Percentiles rank a stretch among this genome's conserved stretches.
These are phyloP conservation scores for Artibeus lituratus DNA, from an alignment of 2,797 vertebrate species.

Conservation along the genomic window DNA sequence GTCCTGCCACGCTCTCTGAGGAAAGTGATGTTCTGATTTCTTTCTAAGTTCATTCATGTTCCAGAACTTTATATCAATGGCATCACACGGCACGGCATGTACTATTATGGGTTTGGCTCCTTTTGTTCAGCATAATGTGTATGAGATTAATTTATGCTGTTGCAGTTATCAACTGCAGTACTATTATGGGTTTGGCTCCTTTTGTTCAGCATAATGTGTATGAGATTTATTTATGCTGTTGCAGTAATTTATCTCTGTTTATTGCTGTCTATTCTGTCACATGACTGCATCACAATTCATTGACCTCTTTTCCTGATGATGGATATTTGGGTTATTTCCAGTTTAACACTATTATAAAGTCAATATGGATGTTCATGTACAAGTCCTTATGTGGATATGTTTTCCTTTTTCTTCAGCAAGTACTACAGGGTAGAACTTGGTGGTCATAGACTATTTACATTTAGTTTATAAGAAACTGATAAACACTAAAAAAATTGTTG, in stretches of 20 bases:
- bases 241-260: not conserved
- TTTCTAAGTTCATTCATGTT: not conserved
- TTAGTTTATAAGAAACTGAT: not conserved
- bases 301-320: not conserved
- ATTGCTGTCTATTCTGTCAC: not conserved
- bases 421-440: not conserved
- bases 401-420: not conserved
- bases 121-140: not conserved
- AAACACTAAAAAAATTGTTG: not conserved
- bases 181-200: not conserved
- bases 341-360: not conserved
- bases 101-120: not conserved
- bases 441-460: not conserved
- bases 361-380: not conserved
- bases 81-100: not conserved
- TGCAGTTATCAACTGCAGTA: not conserved
- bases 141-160: not conserved
- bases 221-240: not conserved
- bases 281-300: not conserved
- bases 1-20: not conserved
- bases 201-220: not conserved
- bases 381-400: not conserved
- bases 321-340: not conserved
- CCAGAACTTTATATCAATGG: not conserved
- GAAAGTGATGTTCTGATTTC: not conserved